Conservation (phyloP, 2,113 vertebrate species). For the Uropsilus gracilis region DNA sequence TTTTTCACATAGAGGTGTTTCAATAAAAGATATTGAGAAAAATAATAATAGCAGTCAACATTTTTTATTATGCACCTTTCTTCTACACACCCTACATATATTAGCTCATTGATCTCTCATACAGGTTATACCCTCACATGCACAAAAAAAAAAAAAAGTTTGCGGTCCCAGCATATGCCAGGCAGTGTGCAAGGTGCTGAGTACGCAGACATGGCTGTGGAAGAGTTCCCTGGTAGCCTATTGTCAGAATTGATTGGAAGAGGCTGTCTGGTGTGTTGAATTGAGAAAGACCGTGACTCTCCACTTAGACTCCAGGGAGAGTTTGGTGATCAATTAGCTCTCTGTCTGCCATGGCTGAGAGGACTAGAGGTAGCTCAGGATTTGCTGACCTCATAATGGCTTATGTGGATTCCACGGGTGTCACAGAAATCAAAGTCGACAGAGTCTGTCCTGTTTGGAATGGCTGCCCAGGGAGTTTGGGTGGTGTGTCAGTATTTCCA, state of each 20-base stretch:
- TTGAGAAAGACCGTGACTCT: background rate
- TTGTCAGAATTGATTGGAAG: background rate
- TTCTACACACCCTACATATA: background rate
- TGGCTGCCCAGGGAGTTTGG: background rate
- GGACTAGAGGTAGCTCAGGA: background rate
- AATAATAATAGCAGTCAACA: background rate
- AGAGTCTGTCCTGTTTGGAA: background rate
- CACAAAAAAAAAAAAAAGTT: background rate
- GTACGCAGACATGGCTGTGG: background rate
- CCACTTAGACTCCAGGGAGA: background rate
- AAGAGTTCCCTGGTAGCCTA: background rate
- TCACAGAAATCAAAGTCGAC: background rate
- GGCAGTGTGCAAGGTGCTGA: background rate
- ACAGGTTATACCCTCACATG: background rate
- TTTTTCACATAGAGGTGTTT: background rate
- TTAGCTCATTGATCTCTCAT: background rate
- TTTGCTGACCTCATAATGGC: background rate
- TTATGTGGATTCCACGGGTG: background rate
- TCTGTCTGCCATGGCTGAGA: background rate
- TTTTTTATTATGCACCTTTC: background rate
- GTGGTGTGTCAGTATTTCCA: background rate
- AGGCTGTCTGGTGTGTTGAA: background rate
- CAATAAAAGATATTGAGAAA: background rate
- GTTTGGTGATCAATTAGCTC: background rate
- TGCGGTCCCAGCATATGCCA: background rate